Conservation (phyloP, 2,113 vertebrate species). For the Dascyllus trimaculatus region DNA sequence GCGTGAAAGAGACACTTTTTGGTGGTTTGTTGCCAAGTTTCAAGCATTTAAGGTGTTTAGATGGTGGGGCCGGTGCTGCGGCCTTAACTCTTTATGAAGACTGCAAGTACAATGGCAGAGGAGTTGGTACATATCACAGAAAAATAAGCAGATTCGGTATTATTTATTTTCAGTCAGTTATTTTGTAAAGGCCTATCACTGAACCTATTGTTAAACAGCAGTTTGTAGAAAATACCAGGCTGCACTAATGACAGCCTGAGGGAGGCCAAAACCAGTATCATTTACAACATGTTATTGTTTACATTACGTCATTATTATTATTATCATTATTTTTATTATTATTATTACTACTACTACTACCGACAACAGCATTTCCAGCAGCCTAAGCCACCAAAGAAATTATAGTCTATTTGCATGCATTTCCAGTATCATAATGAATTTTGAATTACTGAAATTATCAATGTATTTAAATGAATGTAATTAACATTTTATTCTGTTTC, state of each 20-base stretch:
- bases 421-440: constrained; percentile 79
- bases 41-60: constrained; percentile 64
- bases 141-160: constrained; percentile 47
- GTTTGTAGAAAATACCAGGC: constrained; percentile 36
- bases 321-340: constrained; percentile 68
- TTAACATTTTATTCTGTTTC: constrained; percentile 81
- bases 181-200: constrained; percentile 41
- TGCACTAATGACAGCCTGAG: constrained; percentile 53
- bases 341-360: constrained; percentile 61
- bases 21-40: constrained; percentile 68
- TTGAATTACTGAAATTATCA: constrained; percentile 76
- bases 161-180: constrained; percentile 69
- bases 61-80: constrained; percentile 37
- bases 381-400: constrained; percentile 85
- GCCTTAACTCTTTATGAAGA: constrained; percentile 46
- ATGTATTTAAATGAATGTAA: constrained; percentile 88
- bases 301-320: constrained; percentile 55
- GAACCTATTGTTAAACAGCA: constrained; percentile 31
- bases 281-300: constrained; percentile 58
- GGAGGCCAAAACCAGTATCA: constrained; percentile 58
- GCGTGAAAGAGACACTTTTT: constrained; percentile 54
- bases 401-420: constrained; percentile 83
- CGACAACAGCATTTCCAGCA: constrained; percentile 66
- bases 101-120: constrained; percentile 32
- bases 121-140: constrained; percentile 62